Conservation (phyloP, 2,888 invertebrate species). For the Diogma glabrata region DNA sequence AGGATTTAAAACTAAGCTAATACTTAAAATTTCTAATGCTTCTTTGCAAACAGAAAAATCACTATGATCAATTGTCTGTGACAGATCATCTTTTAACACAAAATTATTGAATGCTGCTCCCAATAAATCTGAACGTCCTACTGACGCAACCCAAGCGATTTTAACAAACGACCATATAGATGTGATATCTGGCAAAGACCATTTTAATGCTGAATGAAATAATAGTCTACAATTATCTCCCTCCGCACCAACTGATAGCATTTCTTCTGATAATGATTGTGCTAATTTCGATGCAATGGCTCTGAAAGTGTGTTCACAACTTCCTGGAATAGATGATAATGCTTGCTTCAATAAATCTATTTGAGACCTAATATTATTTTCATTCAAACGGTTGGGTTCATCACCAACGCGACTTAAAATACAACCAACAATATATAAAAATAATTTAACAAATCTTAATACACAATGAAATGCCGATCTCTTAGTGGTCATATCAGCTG, state of each 20-base stretch:
- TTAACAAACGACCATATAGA: constrained; percentile 64
- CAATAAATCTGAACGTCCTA: constrained; percentile 54
- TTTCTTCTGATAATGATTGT: constrained; percentile 64
- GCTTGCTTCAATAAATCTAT: constrained; percentile 67
- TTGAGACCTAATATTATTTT: constrained; percentile 28
- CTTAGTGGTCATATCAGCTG: constrained; percentile 63
- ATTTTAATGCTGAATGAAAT: constrained; percentile 46
- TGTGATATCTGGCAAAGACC: constrained; percentile 59
- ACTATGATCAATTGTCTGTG: constrained; percentile 52
- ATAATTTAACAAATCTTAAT: constrained; percentile 76
- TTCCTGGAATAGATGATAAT: constrained; percentile 64
- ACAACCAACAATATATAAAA: constrained; percentile 77
- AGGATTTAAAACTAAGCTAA: constrained; percentile 83
- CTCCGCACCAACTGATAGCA: constrained; percentile 38
- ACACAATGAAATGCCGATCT: constrained; percentile 77
- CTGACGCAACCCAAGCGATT: constrained; percentile 68
- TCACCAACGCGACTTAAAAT: constrained; percentile 52
- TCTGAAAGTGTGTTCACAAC: constrained; percentile 74
- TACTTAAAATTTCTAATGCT: constrained; percentile 82
- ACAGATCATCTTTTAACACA: constrained; percentile 20
- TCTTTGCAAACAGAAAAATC: constrained; percentile 72
- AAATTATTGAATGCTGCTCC: constrained; percentile 28
- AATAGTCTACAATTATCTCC: constrained; percentile 41
- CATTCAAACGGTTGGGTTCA: constrained; percentile 41
- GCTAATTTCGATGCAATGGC: constrained; percentile 75